Conservation (phyloP, 2,113 vertebrate species). For the Pantherophis guttatus region DNA sequence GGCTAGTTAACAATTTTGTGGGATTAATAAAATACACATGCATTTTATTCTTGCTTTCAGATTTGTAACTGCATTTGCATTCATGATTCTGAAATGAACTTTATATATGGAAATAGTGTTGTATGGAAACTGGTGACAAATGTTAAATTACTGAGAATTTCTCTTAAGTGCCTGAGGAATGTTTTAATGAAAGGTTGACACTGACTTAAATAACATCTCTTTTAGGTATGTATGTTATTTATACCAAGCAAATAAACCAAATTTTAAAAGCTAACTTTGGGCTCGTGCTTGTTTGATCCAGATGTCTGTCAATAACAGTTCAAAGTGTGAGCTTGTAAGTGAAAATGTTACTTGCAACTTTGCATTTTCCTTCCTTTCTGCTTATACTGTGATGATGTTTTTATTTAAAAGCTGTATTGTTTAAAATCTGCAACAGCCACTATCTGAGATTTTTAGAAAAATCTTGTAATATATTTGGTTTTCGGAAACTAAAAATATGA, state of each 20-base stretch:
- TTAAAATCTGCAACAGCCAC: not conserved
- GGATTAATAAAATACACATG: not conserved
- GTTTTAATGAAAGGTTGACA: not conserved
- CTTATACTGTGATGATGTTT: not conserved
- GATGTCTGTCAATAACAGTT: not conserved
- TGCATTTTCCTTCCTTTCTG: not conserved
- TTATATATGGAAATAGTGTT: constrained; percentile 1
- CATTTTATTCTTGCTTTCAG: constrained; percentile 6
- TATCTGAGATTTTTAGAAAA: not conserved
- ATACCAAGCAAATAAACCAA: not conserved
- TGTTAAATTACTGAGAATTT: not conserved
- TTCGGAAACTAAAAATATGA: not conserved
- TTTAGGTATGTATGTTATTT: not conserved
- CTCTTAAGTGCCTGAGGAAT: not conserved
- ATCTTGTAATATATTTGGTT: not conserved
- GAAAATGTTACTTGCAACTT: not conserved
- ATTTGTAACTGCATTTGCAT: not conserved
- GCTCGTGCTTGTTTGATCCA: not conserved
- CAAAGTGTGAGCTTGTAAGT: not conserved
- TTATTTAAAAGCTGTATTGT: not conserved
- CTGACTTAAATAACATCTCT: not conserved
- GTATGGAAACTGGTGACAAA: not conserved
- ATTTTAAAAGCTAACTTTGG: not conserved
- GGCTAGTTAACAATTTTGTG: not conserved
- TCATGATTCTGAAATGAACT: constrained; percentile 11